A percentile compares a stretch with the other conserved stretches of the same genome.
Evolutionary conservation across 1,140 invertebrate species (phyloP).

Genomic region (Goniozus legneri): DNA sequence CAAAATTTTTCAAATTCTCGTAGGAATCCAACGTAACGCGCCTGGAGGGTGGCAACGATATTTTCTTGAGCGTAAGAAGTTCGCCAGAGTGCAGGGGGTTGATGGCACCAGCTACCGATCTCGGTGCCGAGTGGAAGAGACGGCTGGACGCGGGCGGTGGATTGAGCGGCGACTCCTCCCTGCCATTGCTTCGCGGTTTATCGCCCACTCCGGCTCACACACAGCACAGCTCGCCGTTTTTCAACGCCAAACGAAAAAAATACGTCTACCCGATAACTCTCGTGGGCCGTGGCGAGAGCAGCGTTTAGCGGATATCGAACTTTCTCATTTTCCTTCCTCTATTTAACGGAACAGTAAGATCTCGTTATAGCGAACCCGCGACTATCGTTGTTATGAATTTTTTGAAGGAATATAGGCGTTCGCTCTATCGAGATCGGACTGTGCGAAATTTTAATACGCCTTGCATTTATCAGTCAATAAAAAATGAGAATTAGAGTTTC

Average conservation of each 20-base stretch:
- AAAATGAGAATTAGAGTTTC: too few species aligned
- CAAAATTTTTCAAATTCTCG: slow-evolving; percentile 2
- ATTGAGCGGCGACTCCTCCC: slow-evolving; percentile 52
- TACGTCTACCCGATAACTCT: slow-evolving; percentile 59
- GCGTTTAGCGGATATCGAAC: slow-evolving; percentile 51
- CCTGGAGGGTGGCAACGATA: slow-evolving; percentile 39
- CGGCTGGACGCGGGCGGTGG: slow-evolving; percentile 29
- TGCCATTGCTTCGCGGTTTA: slow-evolving; percentile 57
- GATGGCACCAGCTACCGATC: slow-evolving; percentile 51
- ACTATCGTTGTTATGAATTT: too few species aligned
- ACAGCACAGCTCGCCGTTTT: slow-evolving; percentile 54
- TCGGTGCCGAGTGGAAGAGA: slow-evolving; percentile 50
- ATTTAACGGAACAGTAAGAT: too few species aligned
- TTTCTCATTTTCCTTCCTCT: too few species aligned
- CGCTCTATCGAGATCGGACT: too few species aligned
- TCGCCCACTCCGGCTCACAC: slow-evolving; percentile 49
- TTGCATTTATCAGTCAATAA: too few species aligned
- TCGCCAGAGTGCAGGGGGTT: slow-evolving; percentile 43
- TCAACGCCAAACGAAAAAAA: slow-evolving; percentile 59
- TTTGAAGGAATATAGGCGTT: too few species aligned
- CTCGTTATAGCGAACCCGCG: too few species aligned
- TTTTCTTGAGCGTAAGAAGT: slow-evolving; percentile 42
- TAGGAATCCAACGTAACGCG: slow-evolving; percentile 39
- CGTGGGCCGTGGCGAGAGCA: slow-evolving; percentile 57
- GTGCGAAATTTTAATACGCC: too few species aligned